Percentiles rank a stretch among this genome's conserved stretches.
Evolutionary conservation across 2,113 vertebrate genomes (phyloP).

Genomic region (Bostrychus sinensis): DNA sequence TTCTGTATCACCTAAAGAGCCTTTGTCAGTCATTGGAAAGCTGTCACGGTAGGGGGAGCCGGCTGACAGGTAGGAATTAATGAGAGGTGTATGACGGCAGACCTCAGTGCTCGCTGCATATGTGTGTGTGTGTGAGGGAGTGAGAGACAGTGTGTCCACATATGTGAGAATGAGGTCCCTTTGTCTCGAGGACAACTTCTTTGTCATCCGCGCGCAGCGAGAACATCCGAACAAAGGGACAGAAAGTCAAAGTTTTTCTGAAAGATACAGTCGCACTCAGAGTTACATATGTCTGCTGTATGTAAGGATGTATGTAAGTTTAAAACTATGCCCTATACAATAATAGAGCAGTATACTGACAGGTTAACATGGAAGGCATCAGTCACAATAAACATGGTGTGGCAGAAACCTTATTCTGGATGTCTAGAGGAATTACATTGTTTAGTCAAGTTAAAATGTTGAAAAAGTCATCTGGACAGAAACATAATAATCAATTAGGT

Average conservation of each 20-base stretch:
- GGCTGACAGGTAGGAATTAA: constrained; percentile 79
- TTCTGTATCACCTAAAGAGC: constrained; percentile 82
- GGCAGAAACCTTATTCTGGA: neutral
- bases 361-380: neutral
- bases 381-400: neutral
- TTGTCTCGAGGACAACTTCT: constrained; percentile 75
- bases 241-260: constrained; percentile 14
- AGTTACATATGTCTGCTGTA: constrained; percentile 1
- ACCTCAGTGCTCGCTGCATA: constrained; percentile 64
- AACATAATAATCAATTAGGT: too few species aligned
- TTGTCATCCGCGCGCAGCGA: constrained; percentile 53
- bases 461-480: too few species aligned
- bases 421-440: too few species aligned
- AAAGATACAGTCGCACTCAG: constrained; percentile 8
- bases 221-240: constrained; percentile 34
- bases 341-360: neutral
- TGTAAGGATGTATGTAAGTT: neutral
- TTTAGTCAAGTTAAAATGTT: too few species aligned
- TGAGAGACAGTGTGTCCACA: constrained; percentile 30
- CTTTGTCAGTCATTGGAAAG: constrained; percentile 81
- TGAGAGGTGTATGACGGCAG: constrained; percentile 78
- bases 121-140: constrained; percentile 29
- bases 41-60: constrained; percentile 72
- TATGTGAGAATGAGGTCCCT: constrained; percentile 60
- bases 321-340: neutral